Evolutionary conservation across 2,888 invertebrate genomes (phyloP), one percentile per base, ranked within the genome.

Genomic region (Napeogenes inachia): DNA sequence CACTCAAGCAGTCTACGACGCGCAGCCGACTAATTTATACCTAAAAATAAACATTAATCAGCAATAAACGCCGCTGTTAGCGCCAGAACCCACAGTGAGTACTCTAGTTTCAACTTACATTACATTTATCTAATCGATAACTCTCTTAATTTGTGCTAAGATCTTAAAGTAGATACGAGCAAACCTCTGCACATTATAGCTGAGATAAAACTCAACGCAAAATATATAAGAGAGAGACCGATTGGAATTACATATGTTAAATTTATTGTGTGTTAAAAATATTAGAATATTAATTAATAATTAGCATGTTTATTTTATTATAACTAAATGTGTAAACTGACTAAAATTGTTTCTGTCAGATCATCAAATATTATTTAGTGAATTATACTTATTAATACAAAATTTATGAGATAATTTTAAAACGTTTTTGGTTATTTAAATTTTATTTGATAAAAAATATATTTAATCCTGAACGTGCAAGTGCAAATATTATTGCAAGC

Each of bases 1-100:
- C 83, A 84, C 83, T 80, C 82, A 81, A 82, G 82, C 88, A 92
- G 92, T 92, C 90, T 88, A 81, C 88, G 89, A 80, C 91, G 88
- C 87, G 89, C 85, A 80, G 79, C 80, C 84, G 82, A 82, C 75
- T 88, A 82, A 89, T 87, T 89, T 88, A 83, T 89, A 89, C 89
- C 86, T 87, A 81, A 85, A 87, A 88, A 86, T 85, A 87, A 84
- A 86, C 87, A 89, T 87, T 83, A 85, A 87, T 87, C 87, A 87
- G 81, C 83, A 81, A 80, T 82, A 81, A 84, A 81, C 82, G 82
- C 85, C 81, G 85, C 81, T 78, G 80, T 82, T 84, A 85, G 83
- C 87, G 84, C 82, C 86, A 80, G 75, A 84, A 81, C 50, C 50
- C 81, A 84, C 87, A 84, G 90, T 90, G 86, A 90, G 90, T 90